Conservation (phyloP, 1,140 invertebrate genomes). For the Ylistrum balloti region DNA sequence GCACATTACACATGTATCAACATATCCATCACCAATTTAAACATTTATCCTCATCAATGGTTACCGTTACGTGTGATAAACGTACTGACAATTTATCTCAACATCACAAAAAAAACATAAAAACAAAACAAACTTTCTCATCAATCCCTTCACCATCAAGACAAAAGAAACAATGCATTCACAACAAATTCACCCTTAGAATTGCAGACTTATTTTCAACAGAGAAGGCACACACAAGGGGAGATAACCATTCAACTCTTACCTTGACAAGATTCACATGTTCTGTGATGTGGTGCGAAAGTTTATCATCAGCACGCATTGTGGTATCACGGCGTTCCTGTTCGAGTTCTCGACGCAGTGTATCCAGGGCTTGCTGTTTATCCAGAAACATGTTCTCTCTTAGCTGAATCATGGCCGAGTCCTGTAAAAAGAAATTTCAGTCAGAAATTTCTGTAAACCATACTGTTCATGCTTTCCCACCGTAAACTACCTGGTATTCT, state of each 20-base stretch:
- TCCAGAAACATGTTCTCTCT: slow-evolving; percentile 77
- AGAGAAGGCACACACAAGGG: neutral
- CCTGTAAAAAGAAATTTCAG: slow-evolving; percentile 57
- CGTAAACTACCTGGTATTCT: too few species aligned
- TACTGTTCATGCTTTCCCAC: too few species aligned
- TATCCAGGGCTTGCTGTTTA: slow-evolving; percentile 75
- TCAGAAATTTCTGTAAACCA: too few species aligned
- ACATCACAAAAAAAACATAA: too few species aligned
- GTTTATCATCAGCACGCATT: slow-evolving; percentile 68
- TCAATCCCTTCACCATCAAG: too few species aligned
- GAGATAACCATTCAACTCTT: neutral
- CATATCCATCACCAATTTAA: neutral
- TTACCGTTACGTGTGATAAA: too few species aligned
- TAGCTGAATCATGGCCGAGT: slow-evolving; percentile 74
- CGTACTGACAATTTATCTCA: too few species aligned
- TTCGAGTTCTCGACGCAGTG: slow-evolving; percentile 70
- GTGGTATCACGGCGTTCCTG: slow-evolving; percentile 67
- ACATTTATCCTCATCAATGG: neutral
- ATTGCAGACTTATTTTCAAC: neutral
- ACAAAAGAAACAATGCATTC: too few species aligned
- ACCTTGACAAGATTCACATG: slow-evolving; percentile 69
- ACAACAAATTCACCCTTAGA: too few species aligned
- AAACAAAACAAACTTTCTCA: too few species aligned
- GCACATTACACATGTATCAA: neutral
- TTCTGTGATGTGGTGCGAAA: slow-evolving; percentile 67